A percentile compares a stretch with the other conserved stretches of the same genome.
phyloP scores from a whole-genome alignment of 2,797 vertebrate genomes.

The Macropus fuliginosus region DNA sequence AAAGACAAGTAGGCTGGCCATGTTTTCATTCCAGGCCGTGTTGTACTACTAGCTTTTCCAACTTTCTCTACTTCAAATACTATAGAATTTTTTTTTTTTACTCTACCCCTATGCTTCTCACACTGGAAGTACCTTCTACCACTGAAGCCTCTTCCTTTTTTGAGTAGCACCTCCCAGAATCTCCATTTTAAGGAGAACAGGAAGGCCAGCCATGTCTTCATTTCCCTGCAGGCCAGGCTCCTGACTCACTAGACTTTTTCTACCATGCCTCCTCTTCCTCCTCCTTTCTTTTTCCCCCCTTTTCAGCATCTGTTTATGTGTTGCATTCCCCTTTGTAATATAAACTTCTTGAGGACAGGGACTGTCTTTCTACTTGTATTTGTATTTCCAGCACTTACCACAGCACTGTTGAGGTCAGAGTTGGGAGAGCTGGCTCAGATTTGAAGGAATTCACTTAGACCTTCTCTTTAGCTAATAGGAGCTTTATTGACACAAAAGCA shows the following conservation, averaged over 20 bases:
- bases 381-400: neutral
- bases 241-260: neutral
- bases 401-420: too few species aligned
- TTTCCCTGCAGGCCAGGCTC: neutral
- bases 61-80: neutral
- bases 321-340: neutral
- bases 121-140: neutral
- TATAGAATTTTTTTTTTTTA: neutral
- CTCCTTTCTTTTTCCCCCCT: neutral
- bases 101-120: neutral
- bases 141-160: neutral
- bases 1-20: neutral
- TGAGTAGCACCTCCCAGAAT: neutral
- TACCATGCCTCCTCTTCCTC: neutral
- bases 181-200: neutral
- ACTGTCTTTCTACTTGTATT: neutral
- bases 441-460: too few species aligned
- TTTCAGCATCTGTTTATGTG: neutral
- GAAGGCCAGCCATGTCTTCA: neutral
- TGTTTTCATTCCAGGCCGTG: neutral
- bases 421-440: too few species aligned
- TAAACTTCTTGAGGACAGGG: neutral
- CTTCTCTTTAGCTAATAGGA: too few species aligned
- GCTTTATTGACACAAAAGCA: too few species aligned
- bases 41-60: neutral